Evolutionary conservation across 2,888 invertebrate species (phyloP), one percentile per base, ranked within the genome.

Genomic region (Lepeophtheirus nordmannii): DNA sequence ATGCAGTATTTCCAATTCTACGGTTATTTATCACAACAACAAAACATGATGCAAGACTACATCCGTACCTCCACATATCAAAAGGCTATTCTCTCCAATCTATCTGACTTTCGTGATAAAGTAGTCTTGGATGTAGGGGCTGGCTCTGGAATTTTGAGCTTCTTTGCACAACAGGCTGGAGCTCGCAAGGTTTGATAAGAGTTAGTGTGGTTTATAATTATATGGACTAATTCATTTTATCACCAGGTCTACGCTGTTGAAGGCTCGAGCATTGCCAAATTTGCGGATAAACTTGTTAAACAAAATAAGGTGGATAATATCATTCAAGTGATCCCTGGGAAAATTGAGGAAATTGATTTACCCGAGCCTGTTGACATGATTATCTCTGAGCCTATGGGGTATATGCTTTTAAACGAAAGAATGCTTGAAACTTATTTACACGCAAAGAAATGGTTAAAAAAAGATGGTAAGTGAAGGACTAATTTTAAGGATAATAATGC

Each of bases 301-400:
- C 17, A n/a, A 11, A 66, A 66, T 46, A n/a, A 46, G 40, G 66
- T 58, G 39, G 66, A 66, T 20, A 17, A 60, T 41, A 22, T 59
- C 40, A 66, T 66, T 40, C n/a, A 59, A 23, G 94, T 98, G 7
- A 85, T 98, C 71, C 87, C 96, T 11, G 97, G 96, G 1, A 98
- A 98, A 81, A 92, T 98, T 69, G 98, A 98, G 77, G 98, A 98
- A 79, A 89, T 98, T 58, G 88, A 89, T 71, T 78, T 98, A 69
- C 93, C 96, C 1, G 96, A 97, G 76, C 83, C 82, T 72, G 96
- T 98, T 22, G 97, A 98, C 78, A 85, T 94, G 58, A 96, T 98
- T 72, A 90, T 98, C 71, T 96, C 94, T 1, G 98, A 98, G 78
- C 97, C 97, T 0, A 98, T 98, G 97, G 97, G 97, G n/a, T 98